These are phyloP conservation scores for Thymallus thymallus DNA, from an alignment of 2,113 vertebrate species.

Conservation along the genomic window DNA sequence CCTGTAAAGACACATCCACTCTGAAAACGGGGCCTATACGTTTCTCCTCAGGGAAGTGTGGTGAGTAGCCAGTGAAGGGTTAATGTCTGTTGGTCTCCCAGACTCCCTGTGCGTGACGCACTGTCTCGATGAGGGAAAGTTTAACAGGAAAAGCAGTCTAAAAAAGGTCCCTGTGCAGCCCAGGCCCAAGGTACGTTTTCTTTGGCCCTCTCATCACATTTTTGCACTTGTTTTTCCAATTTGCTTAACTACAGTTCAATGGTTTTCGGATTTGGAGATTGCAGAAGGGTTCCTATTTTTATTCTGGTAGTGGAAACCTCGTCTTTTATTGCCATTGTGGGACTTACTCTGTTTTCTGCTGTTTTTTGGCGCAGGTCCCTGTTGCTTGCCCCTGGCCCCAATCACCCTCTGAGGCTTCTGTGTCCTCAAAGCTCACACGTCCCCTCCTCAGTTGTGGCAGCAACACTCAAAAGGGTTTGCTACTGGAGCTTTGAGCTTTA, in stretches of 20 bases:
- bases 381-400: conserved; percentile 21
- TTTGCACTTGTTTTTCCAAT: conserved; percentile 78
- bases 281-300: conserved; percentile 59
- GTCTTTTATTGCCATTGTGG: conserved; percentile 53
- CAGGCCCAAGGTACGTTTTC: conserved; percentile 72
- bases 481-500: conserved; percentile 42
- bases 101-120: conserved; percentile 73
- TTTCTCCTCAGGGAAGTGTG: conserved; percentile 39
- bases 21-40: conserved; percentile 49
- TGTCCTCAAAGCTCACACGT: conserved; percentile 34
- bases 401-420: conserved; percentile 32
- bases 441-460: neutral
- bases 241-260: conserved; percentile 68
- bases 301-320: conserved; percentile 55
- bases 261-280: conserved; percentile 70
- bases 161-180: conserved; percentile 73
- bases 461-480: conserved; percentile 25
- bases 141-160: conserved; percentile 76
- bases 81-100: conserved; percentile 60
- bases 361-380: conserved; percentile 41
- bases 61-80: conserved; percentile 60
- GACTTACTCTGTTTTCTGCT: conserved; percentile 33
- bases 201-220: conserved; percentile 73
- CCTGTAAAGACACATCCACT: conserved; percentile 14
- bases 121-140: conserved; percentile 74